Evolutionary conservation across 2,113 vertebrate species (phyloP).

Genomic region (Larimichthys polyactis): DNA sequence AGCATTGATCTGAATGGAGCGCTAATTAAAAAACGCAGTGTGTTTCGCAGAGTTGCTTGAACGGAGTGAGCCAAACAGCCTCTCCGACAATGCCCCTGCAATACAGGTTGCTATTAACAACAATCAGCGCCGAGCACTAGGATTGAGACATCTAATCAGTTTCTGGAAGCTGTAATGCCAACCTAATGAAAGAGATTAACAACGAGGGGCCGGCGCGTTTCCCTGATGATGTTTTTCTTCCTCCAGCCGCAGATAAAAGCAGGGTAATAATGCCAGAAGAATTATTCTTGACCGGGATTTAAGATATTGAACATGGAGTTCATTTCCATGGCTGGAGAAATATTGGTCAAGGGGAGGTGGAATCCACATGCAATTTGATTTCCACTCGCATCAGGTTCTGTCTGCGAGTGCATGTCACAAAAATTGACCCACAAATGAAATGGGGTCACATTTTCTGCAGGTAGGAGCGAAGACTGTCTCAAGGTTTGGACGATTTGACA

Average conservation of each 20-base stretch:
- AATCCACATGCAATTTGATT: slow-evolving; percentile 30
- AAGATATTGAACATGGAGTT: slow-evolving; percentile 39
- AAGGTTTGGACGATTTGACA: slow-evolving; percentile 64
- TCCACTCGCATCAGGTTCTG: neutral
- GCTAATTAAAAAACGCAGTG: slow-evolving; percentile 67
- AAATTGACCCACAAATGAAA: slow-evolving; percentile 40
- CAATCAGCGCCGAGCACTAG: slow-evolving; percentile 59
- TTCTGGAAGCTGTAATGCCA: slow-evolving; percentile 66
- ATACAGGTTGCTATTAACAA: slow-evolving; percentile 76
- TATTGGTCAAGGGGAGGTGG: neutral
- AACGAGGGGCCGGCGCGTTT: slow-evolving; percentile 41
- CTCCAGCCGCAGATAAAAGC: slow-evolving; percentile 53
- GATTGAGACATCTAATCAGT: slow-evolving; percentile 75
- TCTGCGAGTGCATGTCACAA: slow-evolving; percentile 26
- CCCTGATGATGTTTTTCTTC: slow-evolving; percentile 50
- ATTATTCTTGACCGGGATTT: slow-evolving; percentile 32
- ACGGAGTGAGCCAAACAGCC: slow-evolving; percentile 15
- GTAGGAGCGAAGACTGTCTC: slow-evolving; percentile 45
- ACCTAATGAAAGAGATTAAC: slow-evolving; percentile 79
- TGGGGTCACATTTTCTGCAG: slow-evolving; percentile 42
- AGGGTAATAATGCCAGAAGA: slow-evolving; percentile 21
- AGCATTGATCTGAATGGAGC: slow-evolving; percentile 58
- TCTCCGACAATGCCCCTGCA: slow-evolving; percentile 40
- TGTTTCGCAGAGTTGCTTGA: slow-evolving; percentile 33
- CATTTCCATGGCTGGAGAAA: slow-evolving; percentile 17